Evolutionary conservation across 64 coral and sea anemone species (phyloP), one percentile per base, ranked within the genome.

Genomic region (Exaiptasia diaphana): DNA sequence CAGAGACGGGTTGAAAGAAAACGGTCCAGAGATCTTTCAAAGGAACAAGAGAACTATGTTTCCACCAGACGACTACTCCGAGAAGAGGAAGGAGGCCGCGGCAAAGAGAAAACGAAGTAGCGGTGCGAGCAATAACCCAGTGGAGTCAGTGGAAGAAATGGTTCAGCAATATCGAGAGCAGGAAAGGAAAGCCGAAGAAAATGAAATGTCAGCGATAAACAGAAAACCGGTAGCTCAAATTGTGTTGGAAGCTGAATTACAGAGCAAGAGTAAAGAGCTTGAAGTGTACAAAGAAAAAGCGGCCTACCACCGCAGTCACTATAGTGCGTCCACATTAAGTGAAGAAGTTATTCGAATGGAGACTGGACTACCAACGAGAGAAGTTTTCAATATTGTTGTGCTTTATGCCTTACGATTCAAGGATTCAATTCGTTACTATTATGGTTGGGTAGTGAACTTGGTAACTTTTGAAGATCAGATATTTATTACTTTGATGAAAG

Each of bases 401-500:
- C 57, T 23, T 42, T 35, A 79, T 79, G 38, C 39, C 36, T 37
- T 79, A 26, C 41, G 55, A 39, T 79, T 79, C 18, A 79, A 79
- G 61, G 76, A 79, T 79, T 37, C 21, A 15, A 79, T 79, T 32
- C 40, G 17, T 64, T 79, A 79, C 45, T 79, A 61, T 63, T 22
- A 34, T 62, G 76, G 76, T 23, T 79, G 56, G 76, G 61, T 23
- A 29, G 76, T 79, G 37, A 57, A 79, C n/a, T 45, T 57, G 8
- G 62, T 79, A 8, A 64, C 3, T 64, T 79, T 79, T 79, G 76
- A 79, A 79, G 76, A 64, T 39, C 76, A 79, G 56, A 79, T 79
- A 41, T 64, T 79, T 43, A 79, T 79, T 63, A 79, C 39, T 79
- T 79, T 79, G 61, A 79, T 79, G 76, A 79, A 64, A 79, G 31